Evolutionary conservation across 2,888 invertebrate genomes (phyloP).

Genomic region (Venusia cambrica): DNA sequence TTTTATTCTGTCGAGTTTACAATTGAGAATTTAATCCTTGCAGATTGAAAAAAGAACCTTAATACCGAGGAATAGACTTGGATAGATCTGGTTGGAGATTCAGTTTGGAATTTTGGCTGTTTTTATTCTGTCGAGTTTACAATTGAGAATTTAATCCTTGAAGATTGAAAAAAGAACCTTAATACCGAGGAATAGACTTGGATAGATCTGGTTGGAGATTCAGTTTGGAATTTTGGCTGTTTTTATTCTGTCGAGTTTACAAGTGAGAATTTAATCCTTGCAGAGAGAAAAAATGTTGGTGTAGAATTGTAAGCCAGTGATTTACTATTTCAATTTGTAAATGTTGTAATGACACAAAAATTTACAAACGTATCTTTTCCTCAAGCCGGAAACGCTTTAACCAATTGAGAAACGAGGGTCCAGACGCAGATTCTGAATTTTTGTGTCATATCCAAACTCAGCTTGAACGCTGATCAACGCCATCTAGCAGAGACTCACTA

Average conservation of each 20-base stretch:
- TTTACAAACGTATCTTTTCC: too few species aligned
- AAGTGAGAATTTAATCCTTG: conserved; percentile 3
- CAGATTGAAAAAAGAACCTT: conserved; percentile 3
- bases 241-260: background rate
- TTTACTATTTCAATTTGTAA: too few species aligned
- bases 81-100: too few species aligned
- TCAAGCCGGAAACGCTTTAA: too few species aligned
- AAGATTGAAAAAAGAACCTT: conserved; percentile 3
- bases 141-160: conserved; percentile 3
- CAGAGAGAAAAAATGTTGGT: conserved; percentile 1
- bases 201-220: too few species aligned
- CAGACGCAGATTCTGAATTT: too few species aligned
- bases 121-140: background rate
- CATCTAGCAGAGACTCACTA: too few species aligned
- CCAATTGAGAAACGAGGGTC: too few species aligned
- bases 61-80: background rate
- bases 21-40: conserved; percentile 3
- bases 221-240: conserved; percentile 4
- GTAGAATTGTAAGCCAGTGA: too few species aligned
- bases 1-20: background rate
- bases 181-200: background rate
- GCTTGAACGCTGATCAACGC: too few species aligned
- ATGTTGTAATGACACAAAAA: too few species aligned
- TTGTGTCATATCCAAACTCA: too few species aligned
- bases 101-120: conserved; percentile 4